Conservation (phyloP, 2,113 vertebrate species). For the Bos indicus region DNA sequence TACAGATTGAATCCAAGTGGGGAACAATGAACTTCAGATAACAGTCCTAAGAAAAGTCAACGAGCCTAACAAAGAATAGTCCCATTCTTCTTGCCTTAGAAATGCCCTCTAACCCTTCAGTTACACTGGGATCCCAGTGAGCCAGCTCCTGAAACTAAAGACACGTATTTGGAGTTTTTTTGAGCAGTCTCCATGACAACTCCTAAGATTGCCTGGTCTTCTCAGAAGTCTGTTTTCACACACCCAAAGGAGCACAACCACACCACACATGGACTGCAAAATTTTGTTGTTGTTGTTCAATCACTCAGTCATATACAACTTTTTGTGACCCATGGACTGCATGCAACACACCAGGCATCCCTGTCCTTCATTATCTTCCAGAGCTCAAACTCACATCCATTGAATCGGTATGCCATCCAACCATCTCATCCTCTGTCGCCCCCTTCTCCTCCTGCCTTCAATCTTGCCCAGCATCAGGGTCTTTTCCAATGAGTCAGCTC, state of each 20-base stretch:
- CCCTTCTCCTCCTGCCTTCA: not conserved
- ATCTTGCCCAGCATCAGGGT: not conserved
- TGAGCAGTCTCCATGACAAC: conserved; percentile 37
- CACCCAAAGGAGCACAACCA: not conserved
- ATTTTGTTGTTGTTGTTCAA: not conserved
- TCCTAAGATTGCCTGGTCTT: not conserved
- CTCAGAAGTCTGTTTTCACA: conserved; percentile 19
- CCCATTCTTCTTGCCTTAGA: not conserved
- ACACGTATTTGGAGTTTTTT: conserved; percentile 48
- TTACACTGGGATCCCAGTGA: not conserved
- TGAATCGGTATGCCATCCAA: not conserved
- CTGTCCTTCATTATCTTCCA: not conserved
- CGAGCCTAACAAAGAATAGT: not conserved
- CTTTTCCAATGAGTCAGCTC: not conserved
- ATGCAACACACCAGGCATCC: not conserved
- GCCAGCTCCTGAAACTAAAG: conserved; percentile 29
- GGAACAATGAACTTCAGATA: not conserved
- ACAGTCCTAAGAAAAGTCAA: not conserved
- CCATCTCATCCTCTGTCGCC: not conserved
- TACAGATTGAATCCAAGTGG: not conserved
- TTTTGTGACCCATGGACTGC: not conserved
- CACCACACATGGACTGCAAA: conserved; percentile 21
- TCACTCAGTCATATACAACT: not conserved
- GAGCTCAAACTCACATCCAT: not conserved
- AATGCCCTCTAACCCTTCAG: not conserved